Evolutionary conservation across 1,140 invertebrate species (phyloP).

Genomic region (Saccostrea echinata): DNA sequence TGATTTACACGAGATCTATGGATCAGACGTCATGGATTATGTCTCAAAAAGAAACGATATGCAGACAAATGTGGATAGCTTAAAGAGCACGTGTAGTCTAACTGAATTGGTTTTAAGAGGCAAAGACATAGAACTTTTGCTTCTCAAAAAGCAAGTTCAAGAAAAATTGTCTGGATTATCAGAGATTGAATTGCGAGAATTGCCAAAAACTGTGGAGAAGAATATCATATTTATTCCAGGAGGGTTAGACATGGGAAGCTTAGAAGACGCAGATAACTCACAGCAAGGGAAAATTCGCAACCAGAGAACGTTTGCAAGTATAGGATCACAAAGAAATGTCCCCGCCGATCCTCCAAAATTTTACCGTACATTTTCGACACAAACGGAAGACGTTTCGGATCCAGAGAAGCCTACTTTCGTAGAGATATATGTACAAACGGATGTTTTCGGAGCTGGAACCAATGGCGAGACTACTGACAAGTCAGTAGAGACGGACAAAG

Average conservation of each 20-base stretch:
- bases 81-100: conserved; percentile 79
- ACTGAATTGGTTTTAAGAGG: conserved; percentile 79
- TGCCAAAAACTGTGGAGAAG: conserved; percentile 76
- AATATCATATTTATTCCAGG: conserved; percentile 76
- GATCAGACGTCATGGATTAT: conserved; percentile 77
- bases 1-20: conserved; percentile 78
- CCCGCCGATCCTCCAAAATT: conserved; percentile 52
- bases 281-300: conserved; percentile 56
- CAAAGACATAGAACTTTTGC: conserved; percentile 80
- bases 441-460: conserved; percentile 33
- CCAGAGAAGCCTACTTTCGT: conserved; percentile 47
- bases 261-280: conserved; percentile 74
- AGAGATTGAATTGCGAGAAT: conserved; percentile 74
- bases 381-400: conserved; percentile 64
- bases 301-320: conserved; percentile 55
- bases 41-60: conserved; percentile 76
- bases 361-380: conserved; percentile 58
- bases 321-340: conserved; percentile 44
- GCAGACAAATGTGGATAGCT: conserved; percentile 76
- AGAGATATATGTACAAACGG: conserved; percentile 55
- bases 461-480: conserved; percentile 64
- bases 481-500: conserved; percentile 71
- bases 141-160: conserved; percentile 80
- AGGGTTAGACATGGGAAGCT: conserved; percentile 73
- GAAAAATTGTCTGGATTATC: conserved; percentile 78